Percentiles rank a stretch among this genome's conserved stretches.
Evolutionary conservation across 1,140 invertebrate species (phyloP).

Genomic region (Octopus bimaculoides): DNA sequence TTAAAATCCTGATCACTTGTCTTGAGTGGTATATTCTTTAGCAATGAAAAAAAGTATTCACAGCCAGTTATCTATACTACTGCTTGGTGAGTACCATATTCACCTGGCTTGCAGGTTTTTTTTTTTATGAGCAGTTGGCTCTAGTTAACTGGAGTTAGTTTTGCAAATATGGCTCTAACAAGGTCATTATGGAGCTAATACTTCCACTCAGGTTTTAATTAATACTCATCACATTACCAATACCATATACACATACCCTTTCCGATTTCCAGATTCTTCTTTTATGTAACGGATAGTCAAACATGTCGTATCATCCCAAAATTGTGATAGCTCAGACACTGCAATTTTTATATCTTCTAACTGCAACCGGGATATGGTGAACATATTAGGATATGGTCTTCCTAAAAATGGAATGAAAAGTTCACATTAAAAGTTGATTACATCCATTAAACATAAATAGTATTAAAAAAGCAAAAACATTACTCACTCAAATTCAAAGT

Average conservation of each 20-base stretch:
- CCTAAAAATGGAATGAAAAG: not conserved
- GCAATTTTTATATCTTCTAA: conserved; percentile 8
- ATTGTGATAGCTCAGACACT: not conserved
- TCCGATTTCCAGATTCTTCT: conserved; percentile 1
- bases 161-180: too few relatives aligned
- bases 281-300: conserved; percentile 1
- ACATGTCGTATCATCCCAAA: conserved; percentile 2
- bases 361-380: not conserved
- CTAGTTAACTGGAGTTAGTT: too few relatives aligned
- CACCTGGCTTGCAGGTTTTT: too few relatives aligned
- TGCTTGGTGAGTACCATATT: too few relatives aligned
- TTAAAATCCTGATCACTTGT: too few relatives aligned
- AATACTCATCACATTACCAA: too few relatives aligned
- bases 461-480: not conserved
- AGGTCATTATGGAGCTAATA: too few relatives aligned
- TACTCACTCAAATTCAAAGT: not conserved
- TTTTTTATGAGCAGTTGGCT: too few relatives aligned
- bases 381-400: not conserved
- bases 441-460: not conserved
- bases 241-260: not conserved
- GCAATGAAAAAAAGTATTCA: too few relatives aligned
- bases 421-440: not conserved
- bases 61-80: too few relatives aligned
- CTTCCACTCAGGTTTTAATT: too few relatives aligned
- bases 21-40: too few relatives aligned